Percentiles rank a stretch among this genome's conserved stretches.
Evolutionary conservation across 2,797 vertebrate species (phyloP).

Genomic region (Chloroceryle inda): DNA sequence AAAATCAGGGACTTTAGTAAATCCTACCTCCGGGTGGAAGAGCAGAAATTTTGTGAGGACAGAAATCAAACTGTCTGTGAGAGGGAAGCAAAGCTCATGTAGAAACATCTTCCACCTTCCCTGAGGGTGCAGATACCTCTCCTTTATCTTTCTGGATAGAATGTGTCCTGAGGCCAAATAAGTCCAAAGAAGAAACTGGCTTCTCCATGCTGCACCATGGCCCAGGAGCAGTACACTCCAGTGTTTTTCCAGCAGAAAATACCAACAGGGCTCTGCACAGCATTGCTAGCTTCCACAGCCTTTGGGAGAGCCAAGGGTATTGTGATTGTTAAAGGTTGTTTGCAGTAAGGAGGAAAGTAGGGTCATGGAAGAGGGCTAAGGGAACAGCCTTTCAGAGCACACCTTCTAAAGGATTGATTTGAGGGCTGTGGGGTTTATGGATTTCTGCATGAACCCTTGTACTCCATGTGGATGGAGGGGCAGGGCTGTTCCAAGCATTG

Average conservation of each 20-base stretch:
- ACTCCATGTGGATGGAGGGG: neutral
- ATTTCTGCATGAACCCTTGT: neutral
- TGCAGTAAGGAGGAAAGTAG: neutral
- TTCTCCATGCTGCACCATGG: rapidly evolving
- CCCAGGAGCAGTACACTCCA: neutral
- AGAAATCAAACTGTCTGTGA: neutral
- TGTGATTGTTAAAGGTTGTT: neutral
- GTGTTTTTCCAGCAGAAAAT: neutral
- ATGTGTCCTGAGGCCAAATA: neutral
- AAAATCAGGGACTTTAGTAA: neutral
- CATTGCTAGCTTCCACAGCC: neutral
- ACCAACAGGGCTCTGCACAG: neutral
- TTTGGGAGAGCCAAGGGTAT: neutral
- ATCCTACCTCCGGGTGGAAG: neutral
- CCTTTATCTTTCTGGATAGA: neutral
- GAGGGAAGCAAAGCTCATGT: neutral
- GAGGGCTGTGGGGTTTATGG: neutral
- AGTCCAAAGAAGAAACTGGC: neutral
- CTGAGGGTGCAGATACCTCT: neutral
- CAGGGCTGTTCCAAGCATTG: neutral
- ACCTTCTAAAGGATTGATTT: neutral
- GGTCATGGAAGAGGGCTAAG: neutral
- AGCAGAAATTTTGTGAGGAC: neutral
- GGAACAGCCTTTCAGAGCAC: neutral
- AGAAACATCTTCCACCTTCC: neutral